Evolutionary conservation across 2,113 vertebrate species (phyloP), one percentile per base, ranked within the genome.

Genomic region (Lycocorax pyrrhopterus): DNA sequence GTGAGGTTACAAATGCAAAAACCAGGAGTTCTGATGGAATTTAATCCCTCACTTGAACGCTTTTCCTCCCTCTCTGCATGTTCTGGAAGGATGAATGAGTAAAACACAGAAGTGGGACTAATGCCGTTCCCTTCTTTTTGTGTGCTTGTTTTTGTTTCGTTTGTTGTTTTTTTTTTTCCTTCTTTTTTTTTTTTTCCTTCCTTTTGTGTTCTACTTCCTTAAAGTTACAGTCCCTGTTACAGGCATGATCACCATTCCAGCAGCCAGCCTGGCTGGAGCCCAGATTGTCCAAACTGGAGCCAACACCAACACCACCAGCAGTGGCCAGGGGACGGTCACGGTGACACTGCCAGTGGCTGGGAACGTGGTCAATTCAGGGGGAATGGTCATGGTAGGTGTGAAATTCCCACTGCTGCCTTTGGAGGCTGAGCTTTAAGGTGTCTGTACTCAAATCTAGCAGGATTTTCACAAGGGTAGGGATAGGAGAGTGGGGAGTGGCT

Each of bases 201-300:
- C 43, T 91, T 96, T 96, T 97, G 51, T 95, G 25, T 97, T 97
- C 94, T 97, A 39, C 97, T 97, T 98, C 97, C 95, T 98, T 98
- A 98, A 98, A 98, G 98, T 98, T 93, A 98, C 98, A 98, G 98
- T 98, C 98, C 97, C 98, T 97, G 97, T 98, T 98, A 96, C 98
- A 99, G 99, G 99, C 98, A 99, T 99, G 99, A 99, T 99, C 98
- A 99, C 99, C 94, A 99, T 99, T 92, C 99, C 99, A 83, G 99
- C 99, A 95, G 98, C 99, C 96, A 99, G 99, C 93, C 97, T 99
- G 98, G 99, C 99, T 84, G 99, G 99, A 73, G 99, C 99, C 12
- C 99, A 99, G 95, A 99, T 99, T 81, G 99, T 99, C 66, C 99
- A 99, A 96, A 98, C 99, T 4, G 98, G 98, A 97, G 97, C 98